phyloP scores from a whole-genome alignment of 2,113 vertebrate species.

The Stegastes partitus region DNA sequence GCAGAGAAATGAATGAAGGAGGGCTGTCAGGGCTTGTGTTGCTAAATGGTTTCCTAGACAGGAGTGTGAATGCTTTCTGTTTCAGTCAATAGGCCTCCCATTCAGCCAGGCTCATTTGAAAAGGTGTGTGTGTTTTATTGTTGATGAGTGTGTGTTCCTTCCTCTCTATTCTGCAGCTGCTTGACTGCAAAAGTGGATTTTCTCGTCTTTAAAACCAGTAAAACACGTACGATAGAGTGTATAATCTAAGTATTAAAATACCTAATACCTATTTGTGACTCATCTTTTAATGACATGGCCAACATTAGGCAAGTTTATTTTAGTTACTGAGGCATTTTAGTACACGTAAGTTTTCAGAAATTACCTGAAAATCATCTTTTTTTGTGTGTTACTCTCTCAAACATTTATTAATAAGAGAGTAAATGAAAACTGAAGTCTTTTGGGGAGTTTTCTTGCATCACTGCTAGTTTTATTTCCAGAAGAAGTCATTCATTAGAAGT shows the following conservation, averaged over 20 bases:
- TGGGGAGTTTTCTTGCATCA: too few relatives aligned
- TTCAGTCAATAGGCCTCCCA: constrained; percentile 51
- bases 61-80: constrained; percentile 62
- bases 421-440: too few relatives aligned
- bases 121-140: constrained; percentile 20
- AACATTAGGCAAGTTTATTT: too few relatives aligned
- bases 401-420: too few relatives aligned
- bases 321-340: too few relatives aligned
- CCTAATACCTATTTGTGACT: neutral
- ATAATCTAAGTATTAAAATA: neutral
- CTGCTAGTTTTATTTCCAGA: too few relatives aligned
- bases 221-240: neutral
- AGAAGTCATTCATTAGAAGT: too few relatives aligned
- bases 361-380: too few relatives aligned
- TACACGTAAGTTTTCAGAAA: too few relatives aligned
- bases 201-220: constrained; percentile 5
- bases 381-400: too few relatives aligned
- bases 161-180: constrained; percentile 14
- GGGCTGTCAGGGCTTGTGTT: constrained; percentile 36
- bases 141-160: constrained; percentile 13
- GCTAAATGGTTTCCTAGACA: constrained; percentile 68
- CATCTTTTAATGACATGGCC: neutral
- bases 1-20: constrained; percentile 44
- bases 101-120: constrained; percentile 49
- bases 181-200: neutral